Evolutionary conservation across 2,888 invertebrate species (phyloP).

Genomic region (Thysanoteuthis rhombus): DNA sequence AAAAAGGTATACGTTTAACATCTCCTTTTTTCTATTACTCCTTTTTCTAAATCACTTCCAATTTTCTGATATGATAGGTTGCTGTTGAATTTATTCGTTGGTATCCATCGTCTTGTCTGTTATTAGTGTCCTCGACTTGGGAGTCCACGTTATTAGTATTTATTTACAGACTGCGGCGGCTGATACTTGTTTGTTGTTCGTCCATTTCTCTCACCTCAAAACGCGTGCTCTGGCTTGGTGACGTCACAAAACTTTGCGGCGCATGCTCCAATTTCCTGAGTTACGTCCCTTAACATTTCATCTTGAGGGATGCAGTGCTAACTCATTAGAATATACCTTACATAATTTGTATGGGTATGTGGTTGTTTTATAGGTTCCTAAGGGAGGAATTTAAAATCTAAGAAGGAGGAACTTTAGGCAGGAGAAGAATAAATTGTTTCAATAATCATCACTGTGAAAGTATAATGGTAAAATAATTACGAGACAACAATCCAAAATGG

Average conservation of each 20-base stretch:
- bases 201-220: constrained; percentile 18
- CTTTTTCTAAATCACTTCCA: neutral
- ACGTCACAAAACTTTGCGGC: constrained; percentile 33
- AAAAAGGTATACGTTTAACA: neutral
- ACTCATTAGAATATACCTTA: too few relatives aligned
- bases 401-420: too few relatives aligned
- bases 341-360: too few relatives aligned
- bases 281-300: neutral
- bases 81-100: neutral
- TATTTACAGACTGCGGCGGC: neutral
- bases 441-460: too few relatives aligned
- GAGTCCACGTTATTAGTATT: neutral
- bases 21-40: neutral
- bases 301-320: too few relatives aligned
- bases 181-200: neutral
- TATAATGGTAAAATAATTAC: too few relatives aligned
- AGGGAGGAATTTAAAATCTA: too few relatives aligned
- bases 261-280: constrained; percentile 20
- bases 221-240: constrained; percentile 32
- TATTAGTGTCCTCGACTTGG: neutral
- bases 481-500: too few relatives aligned
- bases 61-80: neutral
- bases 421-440: too few relatives aligned
- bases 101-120: neutral
- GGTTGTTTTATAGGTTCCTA: too few relatives aligned